Percentiles rank a stretch among this genome's conserved stretches.
Conservation (phyloP, 2,113 vertebrate species). For the Sorex fumeus region DNA sequence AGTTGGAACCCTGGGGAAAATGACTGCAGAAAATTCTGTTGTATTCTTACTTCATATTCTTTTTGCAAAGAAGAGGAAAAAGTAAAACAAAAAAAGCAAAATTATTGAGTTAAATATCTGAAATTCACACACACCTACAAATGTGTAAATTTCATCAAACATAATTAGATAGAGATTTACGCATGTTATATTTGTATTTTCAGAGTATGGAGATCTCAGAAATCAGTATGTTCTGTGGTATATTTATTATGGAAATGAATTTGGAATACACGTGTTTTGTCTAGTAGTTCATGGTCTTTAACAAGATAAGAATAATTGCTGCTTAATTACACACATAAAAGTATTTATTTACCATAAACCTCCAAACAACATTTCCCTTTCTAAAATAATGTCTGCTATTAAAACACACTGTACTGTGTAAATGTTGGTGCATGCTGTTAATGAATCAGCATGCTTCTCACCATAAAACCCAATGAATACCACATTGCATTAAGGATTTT, state of each 20-base stretch:
- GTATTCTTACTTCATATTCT: background rate
- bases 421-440: conserved; percentile 10
- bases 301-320: conserved; percentile 51
- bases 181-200: background rate
- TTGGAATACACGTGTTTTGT: background rate
- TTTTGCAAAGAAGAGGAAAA: background rate
- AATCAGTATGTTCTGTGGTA: conserved; percentile 22
- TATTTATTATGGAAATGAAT: conserved; percentile 5
- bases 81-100: background rate
- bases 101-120: background rate
- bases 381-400: conserved; percentile 56
- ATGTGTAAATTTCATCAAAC: too few species aligned
- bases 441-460: conserved; percentile 13
- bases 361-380: background rate
- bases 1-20: background rate
- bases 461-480: conserved; percentile 1
- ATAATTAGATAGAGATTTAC: background rate
- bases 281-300: conserved; percentile 57
- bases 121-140: background rate
- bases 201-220: background rate
- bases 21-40: background rate
- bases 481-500: conserved; percentile 17
- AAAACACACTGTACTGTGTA: background rate
- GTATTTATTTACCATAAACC: conserved; percentile 54
- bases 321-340: conserved; percentile 63